Evolutionary conservation across 2,888 invertebrate genomes (phyloP), one percentile per base, ranked within the genome.

Genomic region (Dolomedes plantarius): DNA sequence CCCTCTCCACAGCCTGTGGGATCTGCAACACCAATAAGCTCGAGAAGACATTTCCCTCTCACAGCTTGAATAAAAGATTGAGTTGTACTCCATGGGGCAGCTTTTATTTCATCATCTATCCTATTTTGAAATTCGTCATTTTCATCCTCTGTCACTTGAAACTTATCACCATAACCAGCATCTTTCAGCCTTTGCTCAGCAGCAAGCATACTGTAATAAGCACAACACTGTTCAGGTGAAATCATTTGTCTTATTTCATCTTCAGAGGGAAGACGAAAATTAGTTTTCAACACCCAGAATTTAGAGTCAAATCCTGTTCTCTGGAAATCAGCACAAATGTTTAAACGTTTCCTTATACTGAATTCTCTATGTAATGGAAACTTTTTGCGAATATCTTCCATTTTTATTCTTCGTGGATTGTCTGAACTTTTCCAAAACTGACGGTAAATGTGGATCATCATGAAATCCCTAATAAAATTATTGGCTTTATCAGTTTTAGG

Each of bases 191-290:
- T 93, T 91, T 99, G 98, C 91, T 99, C 98, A 0, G 98, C 98
- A 0, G 98, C 95, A 88, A 97, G 95, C 98, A 99, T 98, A 90
- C 97, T 97, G 91, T 98, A 99, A 92, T 98, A 99, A 0, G 98
- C 95, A 91, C 99, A 99, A 90, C 98, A 99, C 91, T 99, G 98
- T 91, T 99, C 99, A 0, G 99, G 99, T 0, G 98, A 97, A 0
- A 99, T 98, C 97, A 99, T 98, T 0, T 97, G 96, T 29, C 98
- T 94, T 89, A 99, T 97, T 92, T 99, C 99, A 91, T 99, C 99
- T 91, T 99, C 98, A 0, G 97, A 96, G 0, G 99, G 99, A 68
- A 99, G 92, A 0, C 99, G 94, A 90, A 97, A 97, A 90, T 97
- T 97, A 0, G 96, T 96, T 90, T 97, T 97, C 89, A 97, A 96